A percentile compares a stretch with the other conserved stretches of the same genome.
These are phyloP conservation scores for Troides helena DNA, from an alignment of 2,888 invertebrate species.

Conservation along the genomic window DNA sequence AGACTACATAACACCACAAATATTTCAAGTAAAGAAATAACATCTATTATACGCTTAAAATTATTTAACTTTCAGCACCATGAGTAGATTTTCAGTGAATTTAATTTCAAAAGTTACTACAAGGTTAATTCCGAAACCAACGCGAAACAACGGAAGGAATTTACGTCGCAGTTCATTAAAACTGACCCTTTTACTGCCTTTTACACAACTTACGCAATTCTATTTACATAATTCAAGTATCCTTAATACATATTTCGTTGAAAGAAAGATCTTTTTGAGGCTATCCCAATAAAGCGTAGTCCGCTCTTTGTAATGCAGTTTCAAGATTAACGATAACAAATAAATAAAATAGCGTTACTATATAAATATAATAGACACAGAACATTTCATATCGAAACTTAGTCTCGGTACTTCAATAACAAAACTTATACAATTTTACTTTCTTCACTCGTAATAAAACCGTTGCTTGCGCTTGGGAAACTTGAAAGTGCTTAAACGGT, in stretches of 20 bases:
- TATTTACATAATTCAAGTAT: background rate
- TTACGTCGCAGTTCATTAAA: constrained; percentile 24
- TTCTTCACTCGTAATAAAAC: constrained; percentile 32
- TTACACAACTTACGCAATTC: background rate
- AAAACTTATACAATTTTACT: constrained; percentile 31
- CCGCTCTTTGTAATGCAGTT: too few relatives aligned
- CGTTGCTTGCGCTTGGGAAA: constrained; percentile 32
- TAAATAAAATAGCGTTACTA: too few relatives aligned
- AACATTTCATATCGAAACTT: constrained; percentile 6
- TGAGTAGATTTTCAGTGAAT: constrained; percentile 18
- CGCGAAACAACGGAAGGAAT: constrained; percentile 14
- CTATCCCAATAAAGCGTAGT: too few relatives aligned
- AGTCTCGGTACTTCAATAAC: constrained; percentile 11
- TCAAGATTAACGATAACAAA: too few relatives aligned
- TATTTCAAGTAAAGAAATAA: background rate
- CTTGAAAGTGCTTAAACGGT: constrained; percentile 12
- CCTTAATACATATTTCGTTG: too few relatives aligned
- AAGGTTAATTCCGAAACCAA: constrained; percentile 9
- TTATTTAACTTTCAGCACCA: constrained; percentile 7
- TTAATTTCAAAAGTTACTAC: constrained; percentile 24
- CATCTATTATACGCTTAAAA: background rate
- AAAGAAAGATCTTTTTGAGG: too few relatives aligned
- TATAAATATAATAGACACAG: too few relatives aligned
- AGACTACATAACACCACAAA: background rate
- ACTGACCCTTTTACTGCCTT: constrained; percentile 2